These are phyloP conservation scores for Ormia ochracea DNA, from an alignment of 2,888 invertebrate genomes.

Conservation along the genomic window DNA sequence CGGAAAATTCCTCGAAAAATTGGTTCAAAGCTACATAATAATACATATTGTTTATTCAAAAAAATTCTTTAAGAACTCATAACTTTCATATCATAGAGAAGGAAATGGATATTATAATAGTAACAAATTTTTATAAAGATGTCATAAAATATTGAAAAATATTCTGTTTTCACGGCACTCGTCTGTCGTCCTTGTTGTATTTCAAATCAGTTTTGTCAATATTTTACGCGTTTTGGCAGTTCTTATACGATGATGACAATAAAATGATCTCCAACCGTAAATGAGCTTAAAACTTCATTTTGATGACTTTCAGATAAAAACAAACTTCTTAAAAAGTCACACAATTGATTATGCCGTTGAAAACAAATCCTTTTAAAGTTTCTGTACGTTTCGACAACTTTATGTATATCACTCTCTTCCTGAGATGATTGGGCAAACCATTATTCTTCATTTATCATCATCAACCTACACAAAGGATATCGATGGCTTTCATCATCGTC, in stretches of 20 bases:
- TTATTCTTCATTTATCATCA: not conserved
- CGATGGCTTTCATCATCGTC: conserved; percentile 17
- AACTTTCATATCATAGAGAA: no score
- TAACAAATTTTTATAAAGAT: no score
- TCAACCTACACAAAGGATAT: not conserved
- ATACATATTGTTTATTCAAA: no score
- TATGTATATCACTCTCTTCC: not conserved
- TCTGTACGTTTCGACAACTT: not conserved
- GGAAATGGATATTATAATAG: no score
- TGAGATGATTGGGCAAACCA: not conserved
- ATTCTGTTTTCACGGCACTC: no score
- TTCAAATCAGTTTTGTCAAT: not conserved
- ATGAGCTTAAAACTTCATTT: conserved; percentile 4
- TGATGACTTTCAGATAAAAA: conserved; percentile 12
- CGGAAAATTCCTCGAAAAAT: no score
- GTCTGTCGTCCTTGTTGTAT: not conserved
- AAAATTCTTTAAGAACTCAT: no score
- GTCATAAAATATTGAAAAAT: no score
- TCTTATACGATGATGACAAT: not conserved
- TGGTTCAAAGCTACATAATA: no score
- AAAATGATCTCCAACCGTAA: not conserved
- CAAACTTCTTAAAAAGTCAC: not conserved
- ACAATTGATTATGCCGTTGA: not conserved
- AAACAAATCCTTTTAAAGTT: not conserved
- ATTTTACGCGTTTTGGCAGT: not conserved